A percentile compares a stretch with the other conserved stretches of the same genome.
phyloP scores from a whole-genome alignment of 2,888 invertebrate species.

The Archips xylosteana region DNA sequence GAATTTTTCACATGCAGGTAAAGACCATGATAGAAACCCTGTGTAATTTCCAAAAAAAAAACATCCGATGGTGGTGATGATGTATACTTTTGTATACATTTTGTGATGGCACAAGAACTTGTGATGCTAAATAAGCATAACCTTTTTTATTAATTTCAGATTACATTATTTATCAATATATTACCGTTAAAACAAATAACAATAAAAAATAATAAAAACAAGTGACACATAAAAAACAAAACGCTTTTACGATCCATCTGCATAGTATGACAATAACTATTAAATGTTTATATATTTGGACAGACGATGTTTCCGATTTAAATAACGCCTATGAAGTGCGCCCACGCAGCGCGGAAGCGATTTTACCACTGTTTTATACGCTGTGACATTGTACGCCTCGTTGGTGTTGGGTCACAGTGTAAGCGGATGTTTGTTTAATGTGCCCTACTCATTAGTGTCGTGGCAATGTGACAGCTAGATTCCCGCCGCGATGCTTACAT shows the following conservation, averaged over 20 bases:
- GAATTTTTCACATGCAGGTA: too few relatives aligned
- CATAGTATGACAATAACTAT: slow-evolving; percentile 25
- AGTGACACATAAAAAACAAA: slow-evolving; percentile 9
- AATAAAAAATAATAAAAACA: slow-evolving; percentile 5
- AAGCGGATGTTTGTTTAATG: slow-evolving; percentile 1
- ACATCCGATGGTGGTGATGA: too few relatives aligned
- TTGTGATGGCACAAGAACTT: neutral
- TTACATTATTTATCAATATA: too few relatives aligned
- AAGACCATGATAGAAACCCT: too few relatives aligned
- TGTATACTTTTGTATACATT: neutral
- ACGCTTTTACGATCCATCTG: slow-evolving; percentile 23
- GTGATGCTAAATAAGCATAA: too few relatives aligned
- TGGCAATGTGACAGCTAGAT: too few relatives aligned
- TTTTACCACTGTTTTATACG: slow-evolving; percentile 65
- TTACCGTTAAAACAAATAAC: neutral
- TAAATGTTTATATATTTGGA: slow-evolving; percentile 29
- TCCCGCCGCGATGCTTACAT: too few relatives aligned
- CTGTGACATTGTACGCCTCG: slow-evolving; percentile 49
- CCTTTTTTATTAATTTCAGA: too few relatives aligned
- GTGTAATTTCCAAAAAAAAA: too few relatives aligned
- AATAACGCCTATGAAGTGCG: slow-evolving; percentile 54
- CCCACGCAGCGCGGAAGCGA: slow-evolving; percentile 66
- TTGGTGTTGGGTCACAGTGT: slow-evolving; percentile 41
- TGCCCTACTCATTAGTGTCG: neutral
- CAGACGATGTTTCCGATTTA: slow-evolving; percentile 15